Percentiles rank a stretch among this genome's conserved stretches.
Evolutionary conservation across 2,113 vertebrate genomes (phyloP).

Genomic region (Aegotheles bennettii): DNA sequence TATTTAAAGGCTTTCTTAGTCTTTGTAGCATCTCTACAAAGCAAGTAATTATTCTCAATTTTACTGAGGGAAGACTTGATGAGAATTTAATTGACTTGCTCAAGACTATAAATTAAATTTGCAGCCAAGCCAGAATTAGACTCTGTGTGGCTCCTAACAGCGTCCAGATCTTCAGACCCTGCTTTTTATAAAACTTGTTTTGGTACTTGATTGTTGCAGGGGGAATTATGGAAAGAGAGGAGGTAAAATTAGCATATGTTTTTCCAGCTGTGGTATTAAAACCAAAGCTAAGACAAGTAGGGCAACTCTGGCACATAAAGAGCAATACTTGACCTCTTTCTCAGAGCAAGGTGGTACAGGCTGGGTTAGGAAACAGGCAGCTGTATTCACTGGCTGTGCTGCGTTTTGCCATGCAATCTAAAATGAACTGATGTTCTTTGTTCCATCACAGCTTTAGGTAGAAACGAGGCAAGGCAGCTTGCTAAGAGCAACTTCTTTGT

Average conservation of each 20-base stretch:
- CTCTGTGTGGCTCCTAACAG: not conserved
- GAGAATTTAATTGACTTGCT: not conserved
- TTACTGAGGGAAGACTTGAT: not conserved
- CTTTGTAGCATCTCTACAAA: not conserved
- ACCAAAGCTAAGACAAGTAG: not conserved
- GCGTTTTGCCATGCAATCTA: not conserved
- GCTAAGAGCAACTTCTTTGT: not conserved
- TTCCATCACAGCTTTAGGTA: not conserved
- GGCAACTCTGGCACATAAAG: not conserved
- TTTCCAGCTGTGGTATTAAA: not conserved
- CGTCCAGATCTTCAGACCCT: not conserved
- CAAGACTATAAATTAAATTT: not conserved
- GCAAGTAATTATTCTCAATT: not conserved
- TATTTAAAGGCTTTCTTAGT: not conserved
- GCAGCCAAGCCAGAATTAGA: not conserved
- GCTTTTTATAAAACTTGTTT: not conserved
- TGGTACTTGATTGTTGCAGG: not conserved
- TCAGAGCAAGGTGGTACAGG: not conserved
- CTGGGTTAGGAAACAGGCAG: not conserved
- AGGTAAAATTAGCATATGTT: not conserved
- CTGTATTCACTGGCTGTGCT: not conserved
- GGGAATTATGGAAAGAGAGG: not conserved
- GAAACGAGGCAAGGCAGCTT: not conserved
- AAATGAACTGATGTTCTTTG: not conserved
- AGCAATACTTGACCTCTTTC: not conserved